phyloP scores from a whole-genome alignment of 1,140 invertebrate genomes.

The Drosophila navojoa region DNA sequence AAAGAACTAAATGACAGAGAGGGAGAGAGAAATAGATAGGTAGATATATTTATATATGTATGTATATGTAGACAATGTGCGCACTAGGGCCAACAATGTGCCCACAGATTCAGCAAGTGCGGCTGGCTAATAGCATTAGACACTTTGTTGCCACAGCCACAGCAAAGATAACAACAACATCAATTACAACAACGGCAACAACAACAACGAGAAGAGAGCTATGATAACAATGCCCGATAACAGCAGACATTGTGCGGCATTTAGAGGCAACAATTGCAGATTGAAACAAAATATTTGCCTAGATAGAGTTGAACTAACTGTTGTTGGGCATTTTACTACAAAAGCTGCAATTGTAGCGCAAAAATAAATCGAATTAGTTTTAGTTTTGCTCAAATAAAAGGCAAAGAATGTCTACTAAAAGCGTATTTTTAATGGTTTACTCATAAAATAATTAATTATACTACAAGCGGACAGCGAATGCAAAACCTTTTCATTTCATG shows the following conservation, averaged over 20 bases:
- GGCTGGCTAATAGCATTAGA: constrained; percentile 39
- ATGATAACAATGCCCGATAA: constrained; percentile 43
- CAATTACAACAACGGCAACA: constrained; percentile 14
- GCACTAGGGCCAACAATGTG: constrained; percentile 44
- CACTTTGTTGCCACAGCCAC: constrained; percentile 37
- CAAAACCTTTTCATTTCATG: neutral
- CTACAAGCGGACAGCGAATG: neutral
- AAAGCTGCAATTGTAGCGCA: too few species aligned
- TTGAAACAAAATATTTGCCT: constrained; percentile 66
- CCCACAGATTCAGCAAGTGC: constrained; percentile 24
- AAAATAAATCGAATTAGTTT: too few species aligned
- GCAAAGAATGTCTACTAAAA: too few species aligned
- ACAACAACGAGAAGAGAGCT: neutral
- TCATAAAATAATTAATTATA: too few species aligned
- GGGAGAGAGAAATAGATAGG: neutral
- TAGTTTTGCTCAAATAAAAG: too few species aligned
- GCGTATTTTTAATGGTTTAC: too few species aligned
- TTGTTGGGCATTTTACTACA: constrained; percentile 16
- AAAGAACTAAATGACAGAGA: neutral
- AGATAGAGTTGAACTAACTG: constrained; percentile 11
- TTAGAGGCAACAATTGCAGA: constrained; percentile 63
- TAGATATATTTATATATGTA: neutral
- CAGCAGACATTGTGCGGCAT: constrained; percentile 49
- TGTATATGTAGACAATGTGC: constrained; percentile 8
- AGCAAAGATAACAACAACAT: constrained; percentile 39